These are phyloP conservation scores for Nasonia longicornis DNA, from an alignment of 1,140 invertebrate species.

Conservation along the genomic window DNA sequence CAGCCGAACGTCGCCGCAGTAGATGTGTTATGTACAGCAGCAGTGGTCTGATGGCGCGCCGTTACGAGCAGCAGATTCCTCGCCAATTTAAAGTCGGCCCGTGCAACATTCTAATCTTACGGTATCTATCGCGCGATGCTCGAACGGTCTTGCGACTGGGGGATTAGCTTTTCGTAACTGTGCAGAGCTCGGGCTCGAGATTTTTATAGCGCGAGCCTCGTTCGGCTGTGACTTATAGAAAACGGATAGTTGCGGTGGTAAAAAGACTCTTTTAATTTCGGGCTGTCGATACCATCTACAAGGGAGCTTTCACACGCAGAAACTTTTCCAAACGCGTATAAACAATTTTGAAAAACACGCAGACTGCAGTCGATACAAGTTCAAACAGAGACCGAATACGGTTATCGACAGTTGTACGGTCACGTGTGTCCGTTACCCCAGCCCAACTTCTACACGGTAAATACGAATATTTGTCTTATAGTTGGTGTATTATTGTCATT, in stretches of 20 bases:
- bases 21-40: not conserved
- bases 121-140: not conserved
- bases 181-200: too few species aligned
- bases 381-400: not conserved
- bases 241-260: too few species aligned
- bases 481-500: not conserved
- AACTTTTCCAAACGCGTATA: too few species aligned
- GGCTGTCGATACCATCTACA: too few species aligned
- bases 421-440: not conserved
- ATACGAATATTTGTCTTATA: not conserved
- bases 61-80: conserved; percentile 6
- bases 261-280: too few species aligned
- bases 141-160: not conserved
- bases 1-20: not conserved
- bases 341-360: too few species aligned
- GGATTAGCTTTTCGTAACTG: too few species aligned
- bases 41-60: not conserved
- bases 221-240: too few species aligned
- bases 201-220: too few species aligned
- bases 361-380: too few species aligned
- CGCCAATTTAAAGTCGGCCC: conserved; percentile 23
- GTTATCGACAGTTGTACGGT: not conserved
- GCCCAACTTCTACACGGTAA: not conserved
- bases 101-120: conserved; percentile 4
- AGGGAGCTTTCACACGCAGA: too few species aligned